Base-by-base conservation (phyloP, 2,888 invertebrate genomes). In the Dicranocentrus wangi region DNA sequence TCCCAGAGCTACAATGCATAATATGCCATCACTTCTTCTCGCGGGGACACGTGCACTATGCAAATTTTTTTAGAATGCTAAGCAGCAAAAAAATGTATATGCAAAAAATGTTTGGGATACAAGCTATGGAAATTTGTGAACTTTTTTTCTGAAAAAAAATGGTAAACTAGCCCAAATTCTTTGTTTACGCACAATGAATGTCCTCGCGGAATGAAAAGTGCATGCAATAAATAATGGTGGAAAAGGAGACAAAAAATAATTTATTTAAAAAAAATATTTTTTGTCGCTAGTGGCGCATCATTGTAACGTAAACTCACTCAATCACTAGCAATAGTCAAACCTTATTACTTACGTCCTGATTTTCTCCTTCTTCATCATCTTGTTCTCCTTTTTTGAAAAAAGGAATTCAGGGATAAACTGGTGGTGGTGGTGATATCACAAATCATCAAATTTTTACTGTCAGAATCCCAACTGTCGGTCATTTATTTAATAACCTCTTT, bases 401-500 rank as follows among this genome's bases (percentile, higher is more conserved):
- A 7, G 3, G 32, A 32, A 10, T 10, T 7, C 32, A 32, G 32
- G 32, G 32, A 32, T 3, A n/a, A n/a, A n/a, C n/a, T n/a, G n/a
- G n/a, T n/a, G n/a, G n/a, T n/a, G n/a, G 2, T 23, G 25, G 13
- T 63, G 63, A 63, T 28, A 39, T 42, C 42, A 42, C 42, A 63
- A 63, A 63, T 63, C 63, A 63, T 39, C 28, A 13, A 42, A 7
- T 42, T 63, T 63, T 39, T 60, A 55, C 2, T 58, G 63, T 42
- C 39, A 63, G 23, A 63, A 42, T 23, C 63, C 28, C 43, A 42
- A 42, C 28, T 42, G 43, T 60, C 42, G 39, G 8, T 42, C 63
- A 39, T 63, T 63, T 63, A 63, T 63, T 63, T 63, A 63, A 42
- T 63, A 42, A 42, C 63, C 63, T 42, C 21, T 42, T 47, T 47